Base-by-base conservation (phyloP, 1,140 invertebrate genomes). In the Brachionus rubens region DNA sequence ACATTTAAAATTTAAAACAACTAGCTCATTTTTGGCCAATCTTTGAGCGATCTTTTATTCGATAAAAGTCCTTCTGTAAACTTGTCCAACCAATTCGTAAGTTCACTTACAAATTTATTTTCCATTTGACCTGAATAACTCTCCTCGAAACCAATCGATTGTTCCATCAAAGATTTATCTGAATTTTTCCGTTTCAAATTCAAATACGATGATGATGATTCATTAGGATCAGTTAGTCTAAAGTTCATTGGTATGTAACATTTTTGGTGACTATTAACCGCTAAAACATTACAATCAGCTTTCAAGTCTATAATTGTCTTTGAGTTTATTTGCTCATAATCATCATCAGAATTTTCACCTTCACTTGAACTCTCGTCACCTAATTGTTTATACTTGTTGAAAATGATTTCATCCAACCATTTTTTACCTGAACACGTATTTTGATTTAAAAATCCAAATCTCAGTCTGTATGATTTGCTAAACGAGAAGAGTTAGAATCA, bases 401-500 rank as follows among this genome's bases (percentile, higher is more conserved):
- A 72, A 41, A 40, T 40, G 0, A 50, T 12, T 54, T 72, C 68
- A 40, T 72, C 36, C 19, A 72, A 9, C 68, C 68, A 72, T 40
- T 72, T 72, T 50, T 50, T 48, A 9, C 68, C 68, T 3, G 4
- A 9, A 40, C 24, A 26, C 28, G 28, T 50, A 24, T 30, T 21
- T 5, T 16, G n/a, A 41, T 72, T 72, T 19, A 72, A 30, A 41
- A 5, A 72, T 40, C 30, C 68, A 16, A 72, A 72, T 26, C 68
- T 48, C 3, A 72, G 68, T n/a, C 40, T 12, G 16, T 72, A 72
- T 30, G 68, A 30, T 72, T 54, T 48, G 12, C 68, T 54, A 26
- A 50, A 14, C 12, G 36, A 65, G 24, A 40, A 21, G 21, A 65
- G 9, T 36, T 59, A 6, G 19, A 40, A 1, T 40, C 36, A 40